A percentile compares a stretch with the other conserved stretches of the same genome.
These are phyloP conservation scores for Orthonychiurus folsomi DNA, from an alignment of 2,888 invertebrate species.

Conservation along the genomic window DNA sequence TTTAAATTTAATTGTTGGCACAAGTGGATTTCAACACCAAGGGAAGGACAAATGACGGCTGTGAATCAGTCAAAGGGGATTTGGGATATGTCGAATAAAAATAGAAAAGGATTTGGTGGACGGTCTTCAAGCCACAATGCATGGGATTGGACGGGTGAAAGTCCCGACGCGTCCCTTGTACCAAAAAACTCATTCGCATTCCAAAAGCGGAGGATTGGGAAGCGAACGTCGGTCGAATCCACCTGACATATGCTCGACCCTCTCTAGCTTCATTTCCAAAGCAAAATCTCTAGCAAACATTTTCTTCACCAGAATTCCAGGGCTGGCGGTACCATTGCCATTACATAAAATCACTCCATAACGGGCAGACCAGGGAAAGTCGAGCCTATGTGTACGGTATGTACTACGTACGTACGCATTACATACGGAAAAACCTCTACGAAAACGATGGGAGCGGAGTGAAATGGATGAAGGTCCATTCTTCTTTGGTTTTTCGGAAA, in stretches of 20 bases:
- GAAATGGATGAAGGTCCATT: conserved; percentile 7
- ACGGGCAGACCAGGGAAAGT: background rate
- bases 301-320: too few species aligned
- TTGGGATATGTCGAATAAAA: too few species aligned
- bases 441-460: background rate
- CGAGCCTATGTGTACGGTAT: background rate
- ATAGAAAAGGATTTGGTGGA: too few species aligned
- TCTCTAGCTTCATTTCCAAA: conserved; percentile 8
- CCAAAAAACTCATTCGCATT: conserved; percentile 19
- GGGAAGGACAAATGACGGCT: background rate
- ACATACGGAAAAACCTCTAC: background rate
- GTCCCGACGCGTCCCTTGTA: conserved; percentile 8
- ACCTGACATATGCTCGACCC: conserved; percentile 16
- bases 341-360: too few species aligned
- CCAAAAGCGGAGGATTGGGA: conserved; percentile 13
- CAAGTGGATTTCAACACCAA: background rate
- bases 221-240: conserved; percentile 15
- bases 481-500: background rate
- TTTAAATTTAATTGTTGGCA: background rate
- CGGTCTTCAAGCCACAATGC: too few species aligned
- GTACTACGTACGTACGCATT: background rate
- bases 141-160: background rate
- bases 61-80: too few species aligned
- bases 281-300: background rate
- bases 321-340: too few species aligned